Evolutionary conservation across 2,797 vertebrate species (phyloP).

Genomic region (Hapalemur alaotrensis): DNA sequence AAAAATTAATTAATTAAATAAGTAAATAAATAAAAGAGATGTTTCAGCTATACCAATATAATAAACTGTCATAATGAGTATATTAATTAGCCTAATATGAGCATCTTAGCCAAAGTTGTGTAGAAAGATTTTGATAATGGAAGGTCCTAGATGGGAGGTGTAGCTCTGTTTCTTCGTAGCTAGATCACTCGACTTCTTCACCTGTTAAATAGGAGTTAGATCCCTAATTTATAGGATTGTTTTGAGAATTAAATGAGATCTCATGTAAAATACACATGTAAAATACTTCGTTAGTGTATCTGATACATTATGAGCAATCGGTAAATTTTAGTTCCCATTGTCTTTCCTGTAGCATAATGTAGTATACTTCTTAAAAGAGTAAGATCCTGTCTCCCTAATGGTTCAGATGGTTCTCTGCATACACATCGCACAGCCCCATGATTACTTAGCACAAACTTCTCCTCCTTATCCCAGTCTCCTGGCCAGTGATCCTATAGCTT

Average conservation of each 20-base stretch:
- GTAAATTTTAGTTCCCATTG: not conserved
- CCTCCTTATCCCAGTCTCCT: not conserved
- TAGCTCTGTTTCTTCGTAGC: not conserved
- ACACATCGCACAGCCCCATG: not conserved
- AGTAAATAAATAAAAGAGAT: not conserved
- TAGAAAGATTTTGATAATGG: not conserved
- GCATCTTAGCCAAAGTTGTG: not conserved
- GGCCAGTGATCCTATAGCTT: not conserved
- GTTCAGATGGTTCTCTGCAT: not conserved
- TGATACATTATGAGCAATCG: not conserved
- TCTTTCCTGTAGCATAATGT: not conserved
- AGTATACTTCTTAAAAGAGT: not conserved
- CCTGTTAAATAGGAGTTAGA: not conserved
- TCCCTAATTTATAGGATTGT: not conserved
- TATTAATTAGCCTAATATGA: not conserved
- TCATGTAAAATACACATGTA: not conserved
- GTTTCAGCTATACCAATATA: not conserved
- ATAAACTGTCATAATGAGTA: not conserved
- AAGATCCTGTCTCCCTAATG: not conserved
- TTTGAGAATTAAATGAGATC: conserved; percentile 40
- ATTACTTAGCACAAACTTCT: not conserved
- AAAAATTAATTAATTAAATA: not conserved
- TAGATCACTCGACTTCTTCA: conserved; percentile 27
- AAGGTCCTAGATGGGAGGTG: not conserved
- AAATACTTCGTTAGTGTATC: not conserved